Conservation (phyloP, 2,888 invertebrate species). For the Cryptocephalus primarius region DNA sequence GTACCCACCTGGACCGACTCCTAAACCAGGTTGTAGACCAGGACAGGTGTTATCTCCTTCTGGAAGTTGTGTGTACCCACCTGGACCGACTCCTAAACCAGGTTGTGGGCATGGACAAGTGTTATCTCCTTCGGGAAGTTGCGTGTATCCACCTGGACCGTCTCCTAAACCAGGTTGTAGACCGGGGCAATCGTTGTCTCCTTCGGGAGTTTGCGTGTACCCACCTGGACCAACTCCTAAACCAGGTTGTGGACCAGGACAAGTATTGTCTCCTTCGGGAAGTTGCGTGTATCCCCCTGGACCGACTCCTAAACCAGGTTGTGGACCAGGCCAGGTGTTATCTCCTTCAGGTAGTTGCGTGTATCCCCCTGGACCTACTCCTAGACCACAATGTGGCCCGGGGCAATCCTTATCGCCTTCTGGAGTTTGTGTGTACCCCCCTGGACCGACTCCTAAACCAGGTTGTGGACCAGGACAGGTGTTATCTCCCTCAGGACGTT, state of each 20-base stretch:
- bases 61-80: conserved; percentile 28
- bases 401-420: conserved; percentile 13
- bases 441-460: conserved; percentile 1
- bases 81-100: conserved; percentile 11
- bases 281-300: conserved; percentile 3
- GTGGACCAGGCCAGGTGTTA: conserved; percentile 7
- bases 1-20: not conserved
- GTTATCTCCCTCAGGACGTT: conserved; percentile 8
- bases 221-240: not conserved
- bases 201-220: conserved; percentile 5
- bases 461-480: conserved; percentile 13
- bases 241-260: conserved; percentile 8
- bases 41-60: conserved; percentile 8
- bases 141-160: conserved; percentile 1
- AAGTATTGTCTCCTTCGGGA: conserved; percentile 11
- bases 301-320: conserved; percentile 3
- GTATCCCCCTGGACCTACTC: not conserved
- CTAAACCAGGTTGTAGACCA: not conserved
- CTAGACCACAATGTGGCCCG: conserved; percentile 3
- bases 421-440: conserved; percentile 7
- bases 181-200: conserved; percentile 3
- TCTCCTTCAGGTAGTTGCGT: conserved; percentile 2
- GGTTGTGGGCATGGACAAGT: not conserved
- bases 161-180: not conserved
- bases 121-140: not conserved